A percentile compares a stretch with the other conserved stretches of the same genome.
Conservation (phyloP, 1,140 invertebrate species). For the Microplitis mediator region DNA sequence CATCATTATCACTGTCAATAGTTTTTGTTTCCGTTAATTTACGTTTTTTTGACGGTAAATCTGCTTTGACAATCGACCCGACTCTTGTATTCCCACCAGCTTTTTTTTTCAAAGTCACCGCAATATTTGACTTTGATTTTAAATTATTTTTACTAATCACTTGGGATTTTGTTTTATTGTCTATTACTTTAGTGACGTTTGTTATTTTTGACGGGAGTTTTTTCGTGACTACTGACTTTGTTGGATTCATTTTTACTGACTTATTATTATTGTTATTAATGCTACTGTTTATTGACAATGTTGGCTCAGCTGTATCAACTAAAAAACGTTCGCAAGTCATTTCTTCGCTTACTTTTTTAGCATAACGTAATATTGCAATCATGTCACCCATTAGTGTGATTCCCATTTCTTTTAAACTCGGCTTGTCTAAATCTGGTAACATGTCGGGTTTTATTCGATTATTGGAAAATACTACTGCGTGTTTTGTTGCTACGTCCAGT, state of each 20-base stretch:
- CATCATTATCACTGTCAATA: not conserved
- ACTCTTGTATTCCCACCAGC: slow-evolving; percentile 25
- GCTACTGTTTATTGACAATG: not conserved
- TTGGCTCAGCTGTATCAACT: slow-evolving; percentile 50
- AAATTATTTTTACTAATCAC: slow-evolving; percentile 1
- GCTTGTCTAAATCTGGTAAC: slow-evolving; percentile 75
- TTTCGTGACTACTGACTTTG: no score
- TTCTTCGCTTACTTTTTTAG: slow-evolving; percentile 71
- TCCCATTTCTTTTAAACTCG: slow-evolving; percentile 77
- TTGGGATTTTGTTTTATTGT: not conserved
- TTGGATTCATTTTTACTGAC: not conserved
- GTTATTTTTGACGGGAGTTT: not conserved
- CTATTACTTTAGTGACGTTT: not conserved
- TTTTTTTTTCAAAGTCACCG: slow-evolving; percentile 30
- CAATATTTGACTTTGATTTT: not conserved
- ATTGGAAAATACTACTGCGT: slow-evolving; percentile 77
- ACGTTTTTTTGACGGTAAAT: slow-evolving; percentile 13
- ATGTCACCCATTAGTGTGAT: slow-evolving; percentile 78
- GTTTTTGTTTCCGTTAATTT: slow-evolving; percentile 29
- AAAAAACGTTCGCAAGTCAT: slow-evolving; percentile 60
- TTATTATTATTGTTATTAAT: not conserved
- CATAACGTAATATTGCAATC: slow-evolving; percentile 77
- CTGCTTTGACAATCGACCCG: not conserved
- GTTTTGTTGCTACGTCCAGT: slow-evolving; percentile 69
- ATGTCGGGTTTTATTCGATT: slow-evolving; percentile 77